Evolutionary conservation across 2,113 vertebrate species (phyloP).

Genomic region (Colaptes auratus): DNA sequence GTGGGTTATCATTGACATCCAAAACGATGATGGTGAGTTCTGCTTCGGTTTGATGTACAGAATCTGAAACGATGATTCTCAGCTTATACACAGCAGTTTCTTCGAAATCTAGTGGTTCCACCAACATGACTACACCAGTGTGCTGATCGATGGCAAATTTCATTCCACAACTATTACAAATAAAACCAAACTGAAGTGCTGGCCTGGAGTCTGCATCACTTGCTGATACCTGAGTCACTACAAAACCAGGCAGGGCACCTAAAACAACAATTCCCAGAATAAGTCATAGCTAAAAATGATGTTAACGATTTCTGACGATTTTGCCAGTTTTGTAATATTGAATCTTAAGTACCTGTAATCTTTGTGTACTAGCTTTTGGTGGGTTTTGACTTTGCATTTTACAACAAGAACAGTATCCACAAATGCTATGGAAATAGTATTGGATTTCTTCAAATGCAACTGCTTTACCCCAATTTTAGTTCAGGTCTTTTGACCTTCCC

Average conservation of each 20-base stretch:
- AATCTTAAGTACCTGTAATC: neutral
- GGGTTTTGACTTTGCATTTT: neutral
- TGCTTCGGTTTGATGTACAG: slow-evolving; percentile 80
- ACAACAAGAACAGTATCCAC: neutral
- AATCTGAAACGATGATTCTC: slow-evolving; percentile 83
- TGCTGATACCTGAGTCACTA: slow-evolving; percentile 82
- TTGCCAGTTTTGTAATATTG: neutral
- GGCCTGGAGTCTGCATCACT: slow-evolving; percentile 86
- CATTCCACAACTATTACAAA: slow-evolving; percentile 65
- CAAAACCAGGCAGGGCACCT: slow-evolving; percentile 85
- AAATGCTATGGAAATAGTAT: neutral
- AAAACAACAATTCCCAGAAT: slow-evolving; percentile 44
- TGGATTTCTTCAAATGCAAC: neutral
- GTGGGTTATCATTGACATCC: slow-evolving; percentile 91
- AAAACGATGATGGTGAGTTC: slow-evolving; percentile 79
- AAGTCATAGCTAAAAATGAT: neutral
- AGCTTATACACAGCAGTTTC: slow-evolving; percentile 75
- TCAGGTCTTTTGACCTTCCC: neutral
- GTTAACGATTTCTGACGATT: neutral
- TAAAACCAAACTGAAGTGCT: slow-evolving; percentile 84
- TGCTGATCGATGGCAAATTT: slow-evolving; percentile 84
- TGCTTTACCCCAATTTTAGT: neutral
- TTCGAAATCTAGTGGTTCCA: slow-evolving; percentile 86
- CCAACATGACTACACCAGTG: slow-evolving; percentile 81
- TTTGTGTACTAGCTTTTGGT: neutral